Percentiles rank a stretch among this genome's conserved stretches.
These are phyloP conservation scores for Euplagia quadripunctaria DNA, from an alignment of 2,888 invertebrate species.

Conservation along the genomic window DNA sequence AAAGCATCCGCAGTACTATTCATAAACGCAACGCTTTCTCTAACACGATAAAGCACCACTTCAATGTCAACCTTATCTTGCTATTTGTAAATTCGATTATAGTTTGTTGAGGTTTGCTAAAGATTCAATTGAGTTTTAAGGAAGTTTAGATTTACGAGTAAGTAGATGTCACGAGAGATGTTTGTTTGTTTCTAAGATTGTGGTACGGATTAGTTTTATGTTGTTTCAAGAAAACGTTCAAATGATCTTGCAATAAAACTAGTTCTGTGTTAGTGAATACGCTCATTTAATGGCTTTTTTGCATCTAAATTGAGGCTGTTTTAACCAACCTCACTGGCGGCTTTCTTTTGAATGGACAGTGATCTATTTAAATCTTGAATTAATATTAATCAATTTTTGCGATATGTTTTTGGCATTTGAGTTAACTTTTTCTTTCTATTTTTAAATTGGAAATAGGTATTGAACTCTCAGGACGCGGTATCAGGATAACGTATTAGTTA, in stretches of 20 bases:
- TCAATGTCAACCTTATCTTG: constrained; percentile 14
- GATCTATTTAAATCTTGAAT: too few species aligned
- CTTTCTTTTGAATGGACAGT: too few species aligned
- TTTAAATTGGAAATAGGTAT: too few species aligned
- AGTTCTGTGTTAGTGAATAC: not conserved
- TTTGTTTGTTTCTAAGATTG: constrained; percentile 35
- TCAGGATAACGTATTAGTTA: too few species aligned
- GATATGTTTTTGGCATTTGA: too few species aligned
- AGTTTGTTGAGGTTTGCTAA: not conserved
- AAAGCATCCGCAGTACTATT: constrained; percentile 54
- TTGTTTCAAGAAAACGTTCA: not conserved
- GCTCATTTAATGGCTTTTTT: not conserved
- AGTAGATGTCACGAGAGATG: constrained; percentile 34
- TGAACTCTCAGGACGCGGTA: too few species aligned
- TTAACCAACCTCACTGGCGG: not conserved
- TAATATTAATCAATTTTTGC: too few species aligned
- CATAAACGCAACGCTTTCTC: constrained; percentile 55
- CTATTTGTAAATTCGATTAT: not conserved
- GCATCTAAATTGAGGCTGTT: not conserved
- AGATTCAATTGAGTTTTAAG: constrained; percentile 43
- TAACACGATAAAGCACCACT: constrained; percentile 14
- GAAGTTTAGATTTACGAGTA: constrained; percentile 39
- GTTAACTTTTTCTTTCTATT: too few species aligned
- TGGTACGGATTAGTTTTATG: not conserved
- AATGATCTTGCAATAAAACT: not conserved